These are phyloP conservation scores for Odontomyia ornata DNA, from an alignment of 2,888 invertebrate species.

Conservation along the genomic window DNA sequence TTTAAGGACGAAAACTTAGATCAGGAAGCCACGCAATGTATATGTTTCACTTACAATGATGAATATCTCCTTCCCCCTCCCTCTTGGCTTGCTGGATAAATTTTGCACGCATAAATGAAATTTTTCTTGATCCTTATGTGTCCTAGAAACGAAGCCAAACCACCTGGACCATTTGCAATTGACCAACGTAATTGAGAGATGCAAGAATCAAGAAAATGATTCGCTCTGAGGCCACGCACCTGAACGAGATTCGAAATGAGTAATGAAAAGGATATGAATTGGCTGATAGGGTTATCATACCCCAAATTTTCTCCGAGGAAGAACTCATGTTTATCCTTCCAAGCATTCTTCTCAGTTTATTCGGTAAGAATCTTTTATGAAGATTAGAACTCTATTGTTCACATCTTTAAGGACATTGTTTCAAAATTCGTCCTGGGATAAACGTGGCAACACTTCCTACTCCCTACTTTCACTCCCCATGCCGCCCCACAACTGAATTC, in stretches of 20 bases:
- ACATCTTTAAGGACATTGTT: too few species aligned
- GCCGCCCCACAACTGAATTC: too few species aligned
- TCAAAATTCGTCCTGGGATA: too few species aligned
- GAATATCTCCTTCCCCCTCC: neutral
- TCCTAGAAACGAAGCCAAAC: slow-evolving; percentile 25
- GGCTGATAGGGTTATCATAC: neutral
- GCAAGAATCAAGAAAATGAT: slow-evolving; percentile 18
- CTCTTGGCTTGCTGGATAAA: neutral
- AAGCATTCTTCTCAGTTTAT: too few species aligned
- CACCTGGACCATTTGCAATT: slow-evolving; percentile 27
- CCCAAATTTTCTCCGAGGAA: too few species aligned
- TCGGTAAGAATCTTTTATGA: too few species aligned
- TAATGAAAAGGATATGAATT: neutral
- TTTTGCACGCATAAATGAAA: neutral
- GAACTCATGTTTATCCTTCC: too few species aligned
- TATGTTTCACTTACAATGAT: neutral
- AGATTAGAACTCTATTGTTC: too few species aligned
- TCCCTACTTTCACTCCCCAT: too few species aligned
- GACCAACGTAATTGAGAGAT: neutral
- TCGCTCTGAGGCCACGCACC: neutral
- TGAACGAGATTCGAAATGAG: neutral
- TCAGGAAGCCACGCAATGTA: neutral
- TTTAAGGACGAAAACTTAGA: neutral
- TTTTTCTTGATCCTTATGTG: slow-evolving; percentile 28
- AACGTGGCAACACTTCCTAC: too few species aligned